These are phyloP conservation scores for Tigriopus californicus DNA, from an alignment of 2,888 invertebrate species.

Conservation along the genomic window DNA sequence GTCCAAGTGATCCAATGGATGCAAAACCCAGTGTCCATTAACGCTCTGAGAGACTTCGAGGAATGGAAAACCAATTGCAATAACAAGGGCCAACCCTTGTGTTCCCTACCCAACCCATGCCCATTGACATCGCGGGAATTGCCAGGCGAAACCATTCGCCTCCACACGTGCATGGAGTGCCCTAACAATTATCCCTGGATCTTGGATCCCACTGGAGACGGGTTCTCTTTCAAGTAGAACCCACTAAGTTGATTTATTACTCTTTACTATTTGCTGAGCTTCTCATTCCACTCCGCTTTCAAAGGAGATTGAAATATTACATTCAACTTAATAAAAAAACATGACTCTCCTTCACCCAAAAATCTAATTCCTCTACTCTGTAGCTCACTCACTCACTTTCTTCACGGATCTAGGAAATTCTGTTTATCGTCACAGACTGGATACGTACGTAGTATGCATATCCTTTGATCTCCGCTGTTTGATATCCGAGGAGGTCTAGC, in stretches of 20 bases:
- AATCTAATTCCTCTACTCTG: no score
- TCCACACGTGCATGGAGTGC: slow-evolving; percentile 89
- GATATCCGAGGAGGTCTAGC: no score
- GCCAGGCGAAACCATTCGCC: slow-evolving; percentile 72
- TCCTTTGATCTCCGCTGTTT: no score
- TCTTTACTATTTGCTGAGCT: no score
- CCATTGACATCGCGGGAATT: slow-evolving; percentile 70
- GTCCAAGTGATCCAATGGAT: slow-evolving; percentile 82
- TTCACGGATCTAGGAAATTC: no score
- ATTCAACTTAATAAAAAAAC: no score
- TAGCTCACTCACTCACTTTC: no score
- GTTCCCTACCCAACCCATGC: slow-evolving; percentile 76
- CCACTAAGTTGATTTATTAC: neutral
- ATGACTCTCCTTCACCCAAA: no score
- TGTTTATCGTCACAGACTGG: no score
- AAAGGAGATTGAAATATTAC: no score
- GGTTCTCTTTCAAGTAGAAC: slow-evolving; percentile 25
- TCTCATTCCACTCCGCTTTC: no score
- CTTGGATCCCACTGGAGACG: slow-evolving; percentile 81
- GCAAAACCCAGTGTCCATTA: slow-evolving; percentile 77
- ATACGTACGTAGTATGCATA: no score
- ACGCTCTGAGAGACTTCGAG: slow-evolving; percentile 68
- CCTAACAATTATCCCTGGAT: slow-evolving; percentile 90
- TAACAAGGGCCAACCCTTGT: slow-evolving; percentile 78
- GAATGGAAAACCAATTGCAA: slow-evolving; percentile 92